These are phyloP conservation scores for Theristicus caerulescens DNA, from an alignment of 2,113 vertebrate species.

Conservation along the genomic window DNA sequence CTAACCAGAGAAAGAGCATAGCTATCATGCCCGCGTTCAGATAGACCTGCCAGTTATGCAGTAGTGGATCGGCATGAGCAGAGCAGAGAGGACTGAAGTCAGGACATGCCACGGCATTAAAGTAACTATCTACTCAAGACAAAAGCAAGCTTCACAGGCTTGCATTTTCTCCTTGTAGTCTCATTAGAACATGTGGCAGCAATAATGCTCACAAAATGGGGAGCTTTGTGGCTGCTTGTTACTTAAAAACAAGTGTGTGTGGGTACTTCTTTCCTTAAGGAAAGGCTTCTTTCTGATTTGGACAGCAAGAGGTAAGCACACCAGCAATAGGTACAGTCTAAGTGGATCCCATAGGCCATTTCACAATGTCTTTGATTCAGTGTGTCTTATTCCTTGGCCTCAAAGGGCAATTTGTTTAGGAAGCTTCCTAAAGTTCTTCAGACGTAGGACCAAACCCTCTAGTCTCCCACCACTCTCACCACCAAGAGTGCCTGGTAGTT, in stretches of 20 bases:
- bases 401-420: not conserved
- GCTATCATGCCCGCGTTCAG: not conserved
- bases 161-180: not conserved
- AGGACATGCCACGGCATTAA: not conserved
- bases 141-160: not conserved
- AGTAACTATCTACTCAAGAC: not conserved
- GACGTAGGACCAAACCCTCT: not conserved
- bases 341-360: not conserved
- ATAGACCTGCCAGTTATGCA: not conserved
- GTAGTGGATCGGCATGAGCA: not conserved
- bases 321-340: not conserved
- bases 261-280: not conserved
- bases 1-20: slow-evolving; percentile 19
- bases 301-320: not conserved
- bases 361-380: not conserved
- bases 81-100: not conserved
- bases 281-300: not conserved
- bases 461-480: not conserved
- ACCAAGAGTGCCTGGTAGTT: not conserved
- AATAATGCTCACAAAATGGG: not conserved
- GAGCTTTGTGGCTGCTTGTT: not conserved
- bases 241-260: not conserved
- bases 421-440: not conserved
- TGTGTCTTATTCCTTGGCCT: not conserved
- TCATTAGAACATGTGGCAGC: not conserved